Percentiles rank a stretch among this genome's conserved stretches.
These are phyloP conservation scores for Sminthurinus signatus DNA, from an alignment of 1,140 invertebrate genomes.

Conservation along the genomic window DNA sequence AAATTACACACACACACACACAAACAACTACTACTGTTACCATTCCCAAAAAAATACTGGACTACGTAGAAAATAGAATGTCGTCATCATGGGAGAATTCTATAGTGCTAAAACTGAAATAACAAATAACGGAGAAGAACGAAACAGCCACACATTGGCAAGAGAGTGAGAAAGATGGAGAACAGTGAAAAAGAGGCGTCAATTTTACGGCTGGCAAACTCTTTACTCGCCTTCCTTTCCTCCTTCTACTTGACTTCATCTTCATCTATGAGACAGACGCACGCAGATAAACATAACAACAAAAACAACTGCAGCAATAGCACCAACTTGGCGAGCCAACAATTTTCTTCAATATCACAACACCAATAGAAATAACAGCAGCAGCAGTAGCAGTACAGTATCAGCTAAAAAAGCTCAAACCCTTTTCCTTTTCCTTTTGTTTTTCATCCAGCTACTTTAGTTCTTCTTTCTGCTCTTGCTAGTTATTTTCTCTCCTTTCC, in stretches of 20 bases:
- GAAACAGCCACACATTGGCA: no score
- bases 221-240: slow-evolving; percentile 19
- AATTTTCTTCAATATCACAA: not conserved
- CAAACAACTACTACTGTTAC: no score
- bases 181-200: slow-evolving; percentile 32
- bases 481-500: not conserved
- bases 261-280: not conserved
- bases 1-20: no score
- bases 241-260: slow-evolving; percentile 14
- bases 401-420: not conserved
- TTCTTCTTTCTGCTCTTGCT: not conserved
- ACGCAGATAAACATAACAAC: not conserved
- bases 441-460: not conserved
- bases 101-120: no score
- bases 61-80: no score
- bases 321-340: not conserved
- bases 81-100: no score
- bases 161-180: not conserved
- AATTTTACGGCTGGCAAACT: slow-evolving; percentile 26
- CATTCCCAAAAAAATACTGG: no score
- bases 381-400: no score
- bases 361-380: not conserved
- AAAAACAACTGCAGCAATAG: not conserved
- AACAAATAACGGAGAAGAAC: no score
- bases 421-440: not conserved